These are phyloP conservation scores for Drosophila gunungcola DNA, from an alignment of 1,140 invertebrate species.

Conservation along the genomic window DNA sequence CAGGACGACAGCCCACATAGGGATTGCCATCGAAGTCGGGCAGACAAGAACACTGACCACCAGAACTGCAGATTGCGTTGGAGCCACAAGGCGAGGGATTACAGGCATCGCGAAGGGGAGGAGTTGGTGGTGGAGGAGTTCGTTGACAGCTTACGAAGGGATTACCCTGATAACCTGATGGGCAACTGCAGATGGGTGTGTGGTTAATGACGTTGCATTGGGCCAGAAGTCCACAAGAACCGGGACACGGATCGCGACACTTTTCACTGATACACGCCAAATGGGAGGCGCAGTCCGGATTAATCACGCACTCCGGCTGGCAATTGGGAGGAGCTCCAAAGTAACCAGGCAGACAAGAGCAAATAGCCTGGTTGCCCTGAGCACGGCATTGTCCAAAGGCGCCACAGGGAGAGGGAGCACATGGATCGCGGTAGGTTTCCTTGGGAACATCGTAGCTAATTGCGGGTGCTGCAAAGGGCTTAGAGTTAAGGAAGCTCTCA, in stretches of 20 bases:
- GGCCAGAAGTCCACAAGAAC: conserved; percentile 93
- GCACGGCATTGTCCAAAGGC: conserved; percentile 91
- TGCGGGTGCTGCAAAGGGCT: conserved; percentile 45
- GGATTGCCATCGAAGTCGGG: conserved; percentile 91
- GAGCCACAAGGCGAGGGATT: conserved; percentile 90
- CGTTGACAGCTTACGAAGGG: conserved; percentile 89
- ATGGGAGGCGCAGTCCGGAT: conserved; percentile 90
- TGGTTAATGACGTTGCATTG: conserved; percentile 93
- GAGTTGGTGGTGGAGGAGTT: conserved; percentile 69
- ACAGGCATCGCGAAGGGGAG: conserved; percentile 85
- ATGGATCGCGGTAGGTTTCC: conserved; percentile 89
- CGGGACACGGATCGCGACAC: conserved; percentile 91
- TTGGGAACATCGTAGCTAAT: conserved; percentile 65
- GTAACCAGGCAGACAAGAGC: conserved; percentile 90
- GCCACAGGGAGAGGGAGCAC: conserved; percentile 92
- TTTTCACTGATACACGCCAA: conserved; percentile 89
- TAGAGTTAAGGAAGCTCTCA: neutral
- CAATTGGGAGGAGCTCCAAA: conserved; percentile 91
- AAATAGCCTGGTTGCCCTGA: conserved; percentile 88
- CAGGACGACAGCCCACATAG: conserved; percentile 90
- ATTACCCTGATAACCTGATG: conserved; percentile 90
- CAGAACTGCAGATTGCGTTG: conserved; percentile 87
- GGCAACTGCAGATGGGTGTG: conserved; percentile 92
- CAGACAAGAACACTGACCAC: conserved; percentile 85
- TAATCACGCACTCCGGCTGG: conserved; percentile 90